Evolutionary conservation across 2,113 vertebrate species (phyloP).

Genomic region (Hemiprocne comata): DNA sequence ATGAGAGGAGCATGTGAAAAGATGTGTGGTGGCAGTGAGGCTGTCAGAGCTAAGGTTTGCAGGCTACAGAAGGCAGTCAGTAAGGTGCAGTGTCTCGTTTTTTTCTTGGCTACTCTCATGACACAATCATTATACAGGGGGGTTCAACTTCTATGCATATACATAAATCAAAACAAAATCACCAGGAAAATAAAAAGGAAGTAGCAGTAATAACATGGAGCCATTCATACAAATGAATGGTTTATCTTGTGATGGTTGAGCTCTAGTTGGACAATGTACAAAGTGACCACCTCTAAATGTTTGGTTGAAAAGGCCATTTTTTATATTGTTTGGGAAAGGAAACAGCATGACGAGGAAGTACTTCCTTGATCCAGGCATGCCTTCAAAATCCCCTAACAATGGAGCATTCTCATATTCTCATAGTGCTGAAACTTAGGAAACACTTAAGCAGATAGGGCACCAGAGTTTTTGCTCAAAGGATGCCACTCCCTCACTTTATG

Average conservation of each 20-base stretch:
- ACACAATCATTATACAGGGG: neutral
- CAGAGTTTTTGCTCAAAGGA: constrained; percentile 48
- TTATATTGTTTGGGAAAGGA: constrained; percentile 82
- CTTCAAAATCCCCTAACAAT: constrained; percentile 72
- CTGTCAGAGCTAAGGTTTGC: neutral
- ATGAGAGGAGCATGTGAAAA: neutral
- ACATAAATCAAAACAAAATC: constrained; percentile 70
- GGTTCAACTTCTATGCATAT: neutral
- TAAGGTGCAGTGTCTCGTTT: neutral
- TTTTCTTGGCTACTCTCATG: neutral
- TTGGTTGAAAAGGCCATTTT: constrained; percentile 69
- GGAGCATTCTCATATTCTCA: constrained; percentile 64
- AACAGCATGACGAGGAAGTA: constrained; percentile 75
- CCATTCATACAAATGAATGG: constrained; percentile 63
- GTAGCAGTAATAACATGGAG: constrained; percentile 50
- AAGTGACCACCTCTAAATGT: constrained; percentile 63
- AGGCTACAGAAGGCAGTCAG: neutral
- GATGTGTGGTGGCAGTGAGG: neutral
- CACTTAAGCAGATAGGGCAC: constrained; percentile 54
- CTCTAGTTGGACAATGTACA: constrained; percentile 69
- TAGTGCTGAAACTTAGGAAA: constrained; percentile 64
- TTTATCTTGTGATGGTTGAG: constrained; percentile 40
- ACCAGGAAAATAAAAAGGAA: constrained; percentile 69
- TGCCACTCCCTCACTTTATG: constrained; percentile 52
- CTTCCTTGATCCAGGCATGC: constrained; percentile 74